Conservation (phyloP, 2,797 vertebrate genomes). For the Pampus argenteus region DNA sequence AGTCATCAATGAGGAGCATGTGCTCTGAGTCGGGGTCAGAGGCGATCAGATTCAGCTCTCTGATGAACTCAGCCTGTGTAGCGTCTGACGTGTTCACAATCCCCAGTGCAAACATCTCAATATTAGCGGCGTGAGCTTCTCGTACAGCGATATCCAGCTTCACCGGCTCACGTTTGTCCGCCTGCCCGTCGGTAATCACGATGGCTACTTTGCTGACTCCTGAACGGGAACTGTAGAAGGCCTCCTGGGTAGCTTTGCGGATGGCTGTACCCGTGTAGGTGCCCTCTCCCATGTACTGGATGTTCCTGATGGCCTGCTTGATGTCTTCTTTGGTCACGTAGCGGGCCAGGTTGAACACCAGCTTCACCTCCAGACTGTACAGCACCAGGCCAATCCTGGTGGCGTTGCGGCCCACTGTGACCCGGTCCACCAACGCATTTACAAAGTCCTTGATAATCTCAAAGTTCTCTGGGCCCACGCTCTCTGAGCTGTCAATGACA, state of each 20-base stretch:
- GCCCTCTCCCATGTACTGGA: constrained; percentile 93
- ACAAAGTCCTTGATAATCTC: constrained; percentile 94
- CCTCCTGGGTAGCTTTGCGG: constrained; percentile 90
- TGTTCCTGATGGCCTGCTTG: constrained; percentile 89
- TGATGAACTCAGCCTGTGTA: constrained; percentile 88
- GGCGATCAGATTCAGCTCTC: constrained; percentile 91
- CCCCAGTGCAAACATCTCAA: constrained; percentile 93
- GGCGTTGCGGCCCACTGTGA: constrained; percentile 90
- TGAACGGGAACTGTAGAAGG: constrained; percentile 86
- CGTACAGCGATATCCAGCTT: constrained; percentile 89
- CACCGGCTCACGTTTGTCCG: constrained; percentile 90
- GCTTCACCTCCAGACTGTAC: constrained; percentile 90
- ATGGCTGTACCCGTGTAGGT: constrained; percentile 92
- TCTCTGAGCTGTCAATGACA: constrained; percentile 95
- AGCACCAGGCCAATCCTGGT: constrained; percentile 91
- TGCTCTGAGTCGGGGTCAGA: constrained; percentile 92
- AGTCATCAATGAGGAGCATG: constrained; percentile 92
- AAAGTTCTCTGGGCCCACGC: constrained; percentile 93
- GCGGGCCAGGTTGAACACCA: constrained; percentile 89
- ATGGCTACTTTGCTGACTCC: constrained; percentile 91
- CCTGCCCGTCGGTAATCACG: constrained; percentile 92
- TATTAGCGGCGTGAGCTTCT: constrained; percentile 91
- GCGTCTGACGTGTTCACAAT: constrained; percentile 90
- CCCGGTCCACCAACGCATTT: constrained; percentile 89
- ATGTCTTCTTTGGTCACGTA: constrained; percentile 86